phyloP scores from a whole-genome alignment of 2,113 vertebrate species.

The Rhea pennata region DNA sequence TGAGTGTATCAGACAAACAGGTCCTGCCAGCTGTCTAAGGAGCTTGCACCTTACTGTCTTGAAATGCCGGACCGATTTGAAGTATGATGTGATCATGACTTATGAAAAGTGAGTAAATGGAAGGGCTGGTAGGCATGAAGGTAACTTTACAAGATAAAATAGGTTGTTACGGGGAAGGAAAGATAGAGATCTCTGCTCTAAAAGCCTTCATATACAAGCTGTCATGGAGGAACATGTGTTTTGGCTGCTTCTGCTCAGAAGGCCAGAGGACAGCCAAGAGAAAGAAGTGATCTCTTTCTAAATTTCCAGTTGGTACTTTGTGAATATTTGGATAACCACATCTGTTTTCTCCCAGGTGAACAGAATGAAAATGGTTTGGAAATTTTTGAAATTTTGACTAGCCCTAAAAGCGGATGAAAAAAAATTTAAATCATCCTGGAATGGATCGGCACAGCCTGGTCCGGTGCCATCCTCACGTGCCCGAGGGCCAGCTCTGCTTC shows the following conservation, averaged over 20 bases:
- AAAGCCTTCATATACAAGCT: neutral
- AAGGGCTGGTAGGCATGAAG: neutral
- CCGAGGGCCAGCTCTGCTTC: no score
- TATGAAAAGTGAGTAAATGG: neutral
- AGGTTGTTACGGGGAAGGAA: neutral
- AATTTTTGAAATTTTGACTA: neutral
- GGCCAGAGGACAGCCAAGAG: accelerated
- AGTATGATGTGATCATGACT: neutral
- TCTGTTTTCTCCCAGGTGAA: neutral
- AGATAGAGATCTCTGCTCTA: neutral
- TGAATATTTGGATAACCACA: neutral
- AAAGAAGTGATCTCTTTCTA: accelerated
- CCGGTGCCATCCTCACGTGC: accelerated
- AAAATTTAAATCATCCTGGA: neutral
- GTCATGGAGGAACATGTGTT: neutral
- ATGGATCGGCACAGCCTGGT: accelerated
- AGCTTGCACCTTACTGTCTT: neutral
- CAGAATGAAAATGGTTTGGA: no score
- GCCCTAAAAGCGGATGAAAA: neutral
- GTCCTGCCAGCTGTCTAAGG: neutral
- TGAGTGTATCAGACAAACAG: neutral
- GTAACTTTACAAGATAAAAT: neutral
- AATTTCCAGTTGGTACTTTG: neutral
- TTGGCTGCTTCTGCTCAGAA: neutral
- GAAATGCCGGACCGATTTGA: neutral